Conservation (phyloP, 2,113 vertebrate species). For the Trematocara stigmaticum region DNA sequence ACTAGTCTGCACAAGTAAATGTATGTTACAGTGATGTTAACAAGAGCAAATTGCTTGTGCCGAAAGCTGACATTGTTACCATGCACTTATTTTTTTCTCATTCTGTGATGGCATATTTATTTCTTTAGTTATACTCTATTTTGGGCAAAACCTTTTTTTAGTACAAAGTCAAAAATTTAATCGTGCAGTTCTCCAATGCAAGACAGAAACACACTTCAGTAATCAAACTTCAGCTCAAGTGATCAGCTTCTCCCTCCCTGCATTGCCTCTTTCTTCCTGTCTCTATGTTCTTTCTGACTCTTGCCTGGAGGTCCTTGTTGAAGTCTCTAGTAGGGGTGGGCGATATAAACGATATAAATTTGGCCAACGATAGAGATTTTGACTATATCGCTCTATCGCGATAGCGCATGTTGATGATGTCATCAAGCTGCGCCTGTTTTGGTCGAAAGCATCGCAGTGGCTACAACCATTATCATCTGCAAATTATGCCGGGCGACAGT, state of each 20-base stretch:
- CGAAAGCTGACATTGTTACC: fast-evolving
- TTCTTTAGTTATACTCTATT: background rate
- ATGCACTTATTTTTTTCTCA: background rate
- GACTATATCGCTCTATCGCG: too few relatives aligned
- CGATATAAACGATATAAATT: too few relatives aligned
- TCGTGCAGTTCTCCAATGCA: background rate
- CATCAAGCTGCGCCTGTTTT: too few relatives aligned
- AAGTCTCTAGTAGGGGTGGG: background rate
- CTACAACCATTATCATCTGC: too few relatives aligned
- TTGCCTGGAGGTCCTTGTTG: background rate
- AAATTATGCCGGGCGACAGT: too few relatives aligned
- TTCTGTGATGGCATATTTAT: background rate
- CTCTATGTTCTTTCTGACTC: background rate
- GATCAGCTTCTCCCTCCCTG: background rate
- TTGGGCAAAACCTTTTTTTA: background rate
- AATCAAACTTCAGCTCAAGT: background rate
- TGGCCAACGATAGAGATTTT: too few relatives aligned
- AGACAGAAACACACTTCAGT: background rate
- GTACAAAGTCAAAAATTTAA: background rate
- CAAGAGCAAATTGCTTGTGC: background rate
- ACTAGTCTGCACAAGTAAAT: background rate
- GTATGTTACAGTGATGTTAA: background rate
- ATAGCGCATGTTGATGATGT: too few relatives aligned
- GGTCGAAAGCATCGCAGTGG: too few relatives aligned
- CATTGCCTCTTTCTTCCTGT: fast-evolving